Base-by-base conservation (phyloP, 2,113 vertebrate species). In the Hylia prasina region DNA sequence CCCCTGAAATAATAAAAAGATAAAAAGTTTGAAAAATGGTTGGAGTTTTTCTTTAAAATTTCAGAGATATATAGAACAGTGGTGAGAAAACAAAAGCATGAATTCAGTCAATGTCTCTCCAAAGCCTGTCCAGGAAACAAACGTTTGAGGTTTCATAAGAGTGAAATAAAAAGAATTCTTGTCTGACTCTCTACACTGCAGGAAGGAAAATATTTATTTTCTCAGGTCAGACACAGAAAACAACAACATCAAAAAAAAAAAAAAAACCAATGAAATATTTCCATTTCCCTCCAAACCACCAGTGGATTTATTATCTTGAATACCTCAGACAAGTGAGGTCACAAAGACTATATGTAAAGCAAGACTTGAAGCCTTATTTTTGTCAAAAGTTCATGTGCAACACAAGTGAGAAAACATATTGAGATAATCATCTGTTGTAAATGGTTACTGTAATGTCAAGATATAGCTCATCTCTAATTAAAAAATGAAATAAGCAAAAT, bases 1-100 rank as follows among this genome's bases (percentile, higher is more conserved):
- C 98, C 64, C 98, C 98, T 99, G 95, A 69, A 97, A 98, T 56
- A 31, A 73, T 65, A 57, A 83, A 57, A 48, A 47, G 20, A 30
- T 28, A 4, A 42, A 42, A 71, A 79, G 47, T 20, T 39, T 42
- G 15, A 27, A 31, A 76, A 33, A 5, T 18, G 2, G 4, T 96
- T 93, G 19, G 78, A 37, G 30, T 7, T n/a, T 95, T 78, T 94
- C 40, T 94, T 78, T 83, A 70, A 42, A 51, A 78, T 56, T 94
- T 66, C 44, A 89, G 71, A 85, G 35, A 92, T 76, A 54, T 70
- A 24, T 65, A 63, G 25, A 70, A 65, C n/a, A 87, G 35, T 9
- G 16, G 23, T 60, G 73, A 80, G 47, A 87, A 95, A 95, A 68
- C 17, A 93, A 65, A 90, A 42, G 15, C 17, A 24, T 7, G 22